Evolutionary conservation across 1,140 invertebrate species (phyloP).

Genomic region (Papilio dardanus): DNA sequence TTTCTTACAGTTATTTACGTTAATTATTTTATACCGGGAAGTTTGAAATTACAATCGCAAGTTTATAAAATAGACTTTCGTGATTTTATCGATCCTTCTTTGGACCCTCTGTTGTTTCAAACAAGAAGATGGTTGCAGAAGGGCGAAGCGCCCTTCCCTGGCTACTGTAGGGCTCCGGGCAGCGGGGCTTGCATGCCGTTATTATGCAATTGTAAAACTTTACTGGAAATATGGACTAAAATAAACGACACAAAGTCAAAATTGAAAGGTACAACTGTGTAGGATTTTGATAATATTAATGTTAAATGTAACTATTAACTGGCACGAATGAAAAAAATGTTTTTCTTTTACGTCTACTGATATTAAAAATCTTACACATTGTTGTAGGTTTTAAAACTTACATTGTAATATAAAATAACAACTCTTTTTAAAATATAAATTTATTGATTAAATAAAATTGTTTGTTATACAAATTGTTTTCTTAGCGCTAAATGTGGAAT

Average conservation of each 20-base stretch:
- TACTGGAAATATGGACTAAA: constrained; percentile 60
- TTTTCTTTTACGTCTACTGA: too few relatives aligned
- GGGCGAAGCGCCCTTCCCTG: constrained; percentile 67
- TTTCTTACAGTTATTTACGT: constrained; percentile 55
- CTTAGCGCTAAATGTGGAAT: neutral
- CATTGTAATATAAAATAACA: neutral
- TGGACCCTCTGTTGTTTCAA: constrained; percentile 36
- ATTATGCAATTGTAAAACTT: constrained; percentile 68
- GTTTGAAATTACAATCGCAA: constrained; percentile 47
- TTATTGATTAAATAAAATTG: constrained; percentile 9
- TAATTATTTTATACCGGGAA: constrained; percentile 59
- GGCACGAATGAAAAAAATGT: neutral
- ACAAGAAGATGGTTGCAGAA: constrained; percentile 63
- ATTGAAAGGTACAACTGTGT: neutral
- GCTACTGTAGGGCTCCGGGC: constrained; percentile 70
- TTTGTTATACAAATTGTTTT: neutral
- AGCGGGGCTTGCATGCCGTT: constrained; percentile 54
- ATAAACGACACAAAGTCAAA: constrained; percentile 38
- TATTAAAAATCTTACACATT: too few relatives aligned
- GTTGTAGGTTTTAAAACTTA: neutral
- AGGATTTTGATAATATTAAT: too few relatives aligned
- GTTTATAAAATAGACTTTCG: constrained; percentile 43
- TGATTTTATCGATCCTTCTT: constrained; percentile 38
- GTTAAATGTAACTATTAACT: neutral
- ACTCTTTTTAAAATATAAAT: neutral